phyloP scores from a whole-genome alignment of 2,888 invertebrate species.

The Autographa gamma region DNA sequence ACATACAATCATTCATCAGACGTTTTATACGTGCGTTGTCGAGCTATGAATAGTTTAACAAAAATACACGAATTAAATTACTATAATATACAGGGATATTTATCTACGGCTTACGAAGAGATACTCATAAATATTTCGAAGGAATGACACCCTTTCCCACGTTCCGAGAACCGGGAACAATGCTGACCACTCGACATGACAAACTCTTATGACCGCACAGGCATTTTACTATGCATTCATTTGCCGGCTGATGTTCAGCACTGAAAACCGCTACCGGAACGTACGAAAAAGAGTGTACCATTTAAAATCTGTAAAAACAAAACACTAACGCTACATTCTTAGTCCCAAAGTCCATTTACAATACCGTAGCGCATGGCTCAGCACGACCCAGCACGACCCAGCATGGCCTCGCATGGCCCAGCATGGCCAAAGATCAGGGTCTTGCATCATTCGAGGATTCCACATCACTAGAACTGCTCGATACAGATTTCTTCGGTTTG shows the following conservation, averaged over 20 bases:
- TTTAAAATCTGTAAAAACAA: conserved; percentile 56
- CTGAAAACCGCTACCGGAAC: neutral
- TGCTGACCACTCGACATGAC: neutral
- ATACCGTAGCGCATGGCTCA: neutral
- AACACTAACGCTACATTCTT: conserved; percentile 43
- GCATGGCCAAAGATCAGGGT: conserved; percentile 72
- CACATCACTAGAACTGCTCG: conserved; percentile 84
- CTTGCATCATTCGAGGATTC: conserved; percentile 87
- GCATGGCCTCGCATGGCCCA: conserved; percentile 22
- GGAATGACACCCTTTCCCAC: conserved; percentile 15
- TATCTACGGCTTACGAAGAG: conserved; percentile 42
- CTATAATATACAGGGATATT: conserved; percentile 44
- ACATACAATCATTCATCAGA: conserved; percentile 31
- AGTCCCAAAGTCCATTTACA: conserved; percentile 36
- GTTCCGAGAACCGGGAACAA: conserved; percentile 1
- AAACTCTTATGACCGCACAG: no score
- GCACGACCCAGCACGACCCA: neutral
- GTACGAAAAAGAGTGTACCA: conserved; percentile 3
- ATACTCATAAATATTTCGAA: conserved; percentile 46
- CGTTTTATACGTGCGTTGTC: conserved; percentile 40
- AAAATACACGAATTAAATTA: conserved; percentile 17
- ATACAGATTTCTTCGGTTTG: conserved; percentile 92
- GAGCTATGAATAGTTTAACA: conserved; percentile 14
- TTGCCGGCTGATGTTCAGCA: neutral
- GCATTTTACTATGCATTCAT: no score